A percentile compares a stretch with the other conserved stretches of the same genome.
These are phyloP conservation scores for Pangasius djambal DNA, from an alignment of 2,797 vertebrate genomes.

Conservation along the genomic window DNA sequence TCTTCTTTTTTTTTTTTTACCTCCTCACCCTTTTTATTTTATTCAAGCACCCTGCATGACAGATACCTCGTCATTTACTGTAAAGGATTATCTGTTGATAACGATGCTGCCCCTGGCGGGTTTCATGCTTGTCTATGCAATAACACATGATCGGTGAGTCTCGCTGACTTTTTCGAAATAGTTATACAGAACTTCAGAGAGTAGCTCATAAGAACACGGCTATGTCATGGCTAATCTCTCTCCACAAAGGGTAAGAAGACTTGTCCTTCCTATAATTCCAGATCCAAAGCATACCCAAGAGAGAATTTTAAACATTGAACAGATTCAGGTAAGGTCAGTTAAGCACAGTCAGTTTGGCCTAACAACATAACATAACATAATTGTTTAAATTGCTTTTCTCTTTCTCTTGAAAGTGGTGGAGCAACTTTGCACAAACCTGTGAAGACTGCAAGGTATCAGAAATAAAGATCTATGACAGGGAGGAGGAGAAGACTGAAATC, in stretches of 20 bases:
- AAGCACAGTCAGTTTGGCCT: not conserved
- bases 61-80: slow-evolving; percentile 18
- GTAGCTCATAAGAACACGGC: not conserved
- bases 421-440: slow-evolving; percentile 5
- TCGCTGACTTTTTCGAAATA: slow-evolving; percentile 9
- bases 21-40: not conserved
- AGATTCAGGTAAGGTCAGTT: slow-evolving; percentile 72
- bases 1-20: no score
- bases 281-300: slow-evolving; percentile 73
- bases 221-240: slow-evolving; percentile 28
- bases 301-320: slow-evolving; percentile 72
- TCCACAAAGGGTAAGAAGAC: slow-evolving; percentile 67
- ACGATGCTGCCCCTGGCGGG: slow-evolving; percentile 53
- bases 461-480: slow-evolving; percentile 51
- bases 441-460: slow-evolving; percentile 53
- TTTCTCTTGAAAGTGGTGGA: slow-evolving; percentile 44
- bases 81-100: slow-evolving; percentile 55
- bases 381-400: not conserved
- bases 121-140: slow-evolving; percentile 61
- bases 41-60: slow-evolving; percentile 64
- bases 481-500: slow-evolving; percentile 22
- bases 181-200: not conserved
- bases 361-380: not conserved
- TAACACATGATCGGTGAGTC: slow-evolving; percentile 70
- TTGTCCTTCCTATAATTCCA: slow-evolving; percentile 73